Conservation (phyloP, 64 coral and sea anemone genomes). For the Cladopsammia gracilis region DNA sequence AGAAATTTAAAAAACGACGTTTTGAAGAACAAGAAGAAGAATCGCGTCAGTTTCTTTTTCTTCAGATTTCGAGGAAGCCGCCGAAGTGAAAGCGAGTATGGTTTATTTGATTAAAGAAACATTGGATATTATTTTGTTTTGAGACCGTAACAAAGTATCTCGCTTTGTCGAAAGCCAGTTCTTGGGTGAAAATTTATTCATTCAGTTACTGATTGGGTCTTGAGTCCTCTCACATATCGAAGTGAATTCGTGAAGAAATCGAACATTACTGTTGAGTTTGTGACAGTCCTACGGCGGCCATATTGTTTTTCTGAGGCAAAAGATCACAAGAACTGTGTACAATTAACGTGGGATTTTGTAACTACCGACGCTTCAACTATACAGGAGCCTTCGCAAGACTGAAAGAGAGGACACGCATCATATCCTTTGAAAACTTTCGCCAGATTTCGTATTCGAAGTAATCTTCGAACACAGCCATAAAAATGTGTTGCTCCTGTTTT, state of each 20-base stretch:
- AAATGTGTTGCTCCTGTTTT: constrained; percentile 55
- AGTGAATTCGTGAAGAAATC: background rate
- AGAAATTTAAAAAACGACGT: background rate
- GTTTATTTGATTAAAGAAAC: constrained; percentile 12
- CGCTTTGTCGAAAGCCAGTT: background rate
- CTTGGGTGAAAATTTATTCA: background rate
- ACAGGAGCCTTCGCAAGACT: background rate
- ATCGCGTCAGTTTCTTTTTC: background rate
- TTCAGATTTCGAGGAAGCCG: background rate
- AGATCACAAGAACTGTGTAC: background rate
- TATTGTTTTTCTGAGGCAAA: constrained; percentile 16
- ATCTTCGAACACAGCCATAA: background rate
- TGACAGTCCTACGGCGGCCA: constrained; percentile 23
- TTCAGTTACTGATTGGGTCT: background rate
- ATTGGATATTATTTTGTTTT: background rate
- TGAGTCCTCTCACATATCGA: background rate
- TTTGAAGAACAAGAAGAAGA: too few relatives aligned
- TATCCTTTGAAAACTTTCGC: too few relatives aligned
- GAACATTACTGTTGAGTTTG: background rate
- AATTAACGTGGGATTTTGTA: too few relatives aligned
- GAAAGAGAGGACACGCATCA: background rate
- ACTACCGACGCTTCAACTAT: background rate
- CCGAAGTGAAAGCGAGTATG: background rate
- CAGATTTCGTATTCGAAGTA: background rate
- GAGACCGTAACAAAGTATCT: background rate